These are phyloP conservation scores for Hypomecis atomaria DNA, from an alignment of 2,888 invertebrate genomes.

Conservation along the genomic window DNA sequence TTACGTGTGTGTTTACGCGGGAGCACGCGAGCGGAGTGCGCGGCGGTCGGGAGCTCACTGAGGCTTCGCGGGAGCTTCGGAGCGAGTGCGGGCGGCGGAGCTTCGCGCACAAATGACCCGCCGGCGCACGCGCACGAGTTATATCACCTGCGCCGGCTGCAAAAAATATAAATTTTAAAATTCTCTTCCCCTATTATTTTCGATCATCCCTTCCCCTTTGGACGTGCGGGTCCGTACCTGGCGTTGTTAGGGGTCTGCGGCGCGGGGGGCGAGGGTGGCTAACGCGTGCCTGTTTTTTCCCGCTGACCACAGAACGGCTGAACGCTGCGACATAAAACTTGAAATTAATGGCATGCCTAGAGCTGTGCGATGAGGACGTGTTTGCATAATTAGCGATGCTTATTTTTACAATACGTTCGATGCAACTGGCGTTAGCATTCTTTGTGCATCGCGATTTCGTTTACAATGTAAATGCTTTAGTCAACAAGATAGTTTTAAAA, in stretches of 20 bases:
- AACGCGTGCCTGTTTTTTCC: slow-evolving; percentile 79
- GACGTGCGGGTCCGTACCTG: slow-evolving; percentile 83
- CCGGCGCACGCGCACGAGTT: slow-evolving; percentile 81
- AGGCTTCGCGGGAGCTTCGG: slow-evolving; percentile 67
- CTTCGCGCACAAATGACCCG: slow-evolving; percentile 81
- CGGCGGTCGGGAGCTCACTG: slow-evolving; percentile 72
- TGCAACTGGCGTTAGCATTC: slow-evolving; percentile 30
- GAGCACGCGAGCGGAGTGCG: slow-evolving; percentile 66
- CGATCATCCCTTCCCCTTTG: slow-evolving; percentile 82
- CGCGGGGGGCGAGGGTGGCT: slow-evolving; percentile 54
- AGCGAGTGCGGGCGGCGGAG: slow-evolving; percentile 70
- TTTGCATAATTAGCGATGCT: slow-evolving; percentile 35
- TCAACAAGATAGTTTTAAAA: too few relatives aligned
- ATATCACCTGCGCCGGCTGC: slow-evolving; percentile 85
- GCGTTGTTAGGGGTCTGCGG: slow-evolving; percentile 62
- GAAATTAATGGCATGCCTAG: slow-evolving; percentile 48
- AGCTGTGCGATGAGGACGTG: slow-evolving; percentile 37
- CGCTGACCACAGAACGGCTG: slow-evolving; percentile 73
- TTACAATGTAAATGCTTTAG: background rate
- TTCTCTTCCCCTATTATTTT: slow-evolving; percentile 85
- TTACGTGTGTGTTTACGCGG: slow-evolving; percentile 67
- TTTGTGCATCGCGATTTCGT: slow-evolving; percentile 2
- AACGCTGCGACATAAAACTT: slow-evolving; percentile 55
- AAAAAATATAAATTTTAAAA: slow-evolving; percentile 84
- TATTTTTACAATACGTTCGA: slow-evolving; percentile 36